Base-by-base conservation (phyloP, 2,113 vertebrate species). In the Sula dactylatra region DNA sequence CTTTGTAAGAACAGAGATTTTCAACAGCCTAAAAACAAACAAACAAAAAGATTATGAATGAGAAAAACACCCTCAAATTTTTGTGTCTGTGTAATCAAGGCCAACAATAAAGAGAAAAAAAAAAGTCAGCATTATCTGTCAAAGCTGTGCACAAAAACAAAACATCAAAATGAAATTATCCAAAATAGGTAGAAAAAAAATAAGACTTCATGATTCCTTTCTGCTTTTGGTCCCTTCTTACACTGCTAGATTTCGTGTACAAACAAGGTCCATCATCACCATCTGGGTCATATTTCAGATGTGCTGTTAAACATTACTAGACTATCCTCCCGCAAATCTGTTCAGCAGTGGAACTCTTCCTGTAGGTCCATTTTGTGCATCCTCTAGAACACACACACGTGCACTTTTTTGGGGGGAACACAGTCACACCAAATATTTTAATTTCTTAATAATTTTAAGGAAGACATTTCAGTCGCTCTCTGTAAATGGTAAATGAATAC, bases 1-100 rank as follows among this genome's bases (percentile, higher is more conserved):
- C 98, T 97, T 97, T 98, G 91, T 99, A 98, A 32, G 98, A 99
- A 62, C 98, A 99, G 40, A 99, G 98, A 56, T 99, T 99, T 96
- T 99, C 98, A 82, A 99, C 98, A 77, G 98, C 98, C 98, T 99
- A 90, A 76, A 89, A 91, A 94, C 27, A 42, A 42, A 42, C 16
- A 44, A 44, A 82, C 44, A 95, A 80, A 40, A 21, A 40, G 10
- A 78, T 49, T 6, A 79, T 6, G 21, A 80, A 80, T 32, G 55
- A 76, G 47, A 90, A 9, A n/a, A 38, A 31, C 10, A 25, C 52
- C 8, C 11, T 64, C 32, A 38, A 10, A 32, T 49, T 55, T 54
- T 49, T 82, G 31, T 54, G 12, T 66, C 16, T 52, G 4, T 40
- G 7, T 58, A 93, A 91, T 65, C 82, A 76, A 88, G 9, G 10